Evolutionary conservation across 2,797 vertebrate species (phyloP).

Genomic region (Galagoides demidoff): DNA sequence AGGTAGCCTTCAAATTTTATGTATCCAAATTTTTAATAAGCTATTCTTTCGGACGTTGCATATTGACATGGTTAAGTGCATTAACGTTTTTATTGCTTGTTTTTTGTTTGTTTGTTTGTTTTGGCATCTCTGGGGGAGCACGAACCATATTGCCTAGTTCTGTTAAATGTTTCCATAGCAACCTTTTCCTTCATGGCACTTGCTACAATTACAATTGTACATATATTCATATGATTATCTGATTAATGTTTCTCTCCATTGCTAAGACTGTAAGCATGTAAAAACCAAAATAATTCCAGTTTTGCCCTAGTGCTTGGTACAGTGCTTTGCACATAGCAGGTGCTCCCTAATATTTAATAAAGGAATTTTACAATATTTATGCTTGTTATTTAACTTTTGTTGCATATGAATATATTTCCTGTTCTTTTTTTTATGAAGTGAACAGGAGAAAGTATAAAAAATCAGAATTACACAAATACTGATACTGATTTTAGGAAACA

Average conservation of each 20-base stretch:
- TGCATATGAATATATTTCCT: constrained; percentile 18
- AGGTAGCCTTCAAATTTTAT: constrained; percentile 25
- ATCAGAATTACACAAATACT: neutral
- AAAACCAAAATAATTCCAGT: neutral
- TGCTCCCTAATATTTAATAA: constrained; percentile 34
- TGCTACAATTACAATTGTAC: neutral
- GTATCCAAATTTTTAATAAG: constrained; percentile 11
- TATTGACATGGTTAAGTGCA: neutral
- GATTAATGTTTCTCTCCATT: constrained; percentile 24
- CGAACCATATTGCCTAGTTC: no score
- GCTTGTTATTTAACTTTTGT: neutral
- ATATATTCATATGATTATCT: constrained; percentile 40
- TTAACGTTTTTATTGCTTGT: neutral
- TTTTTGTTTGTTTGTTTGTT: neutral
- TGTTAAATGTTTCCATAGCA: neutral
- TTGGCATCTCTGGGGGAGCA: no score
- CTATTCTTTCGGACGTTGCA: neutral
- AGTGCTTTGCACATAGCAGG: neutral
- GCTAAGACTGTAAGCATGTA: neutral
- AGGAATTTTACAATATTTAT: neutral
- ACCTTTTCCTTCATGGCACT: neutral
- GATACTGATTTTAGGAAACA: constrained; percentile 21
- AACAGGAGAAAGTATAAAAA: neutral
- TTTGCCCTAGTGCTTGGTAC: constrained; percentile 32
- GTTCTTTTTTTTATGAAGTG: constrained; percentile 16